These are phyloP conservation scores for Motacilla tschutschensis DNA, from an alignment of 2,113 vertebrate species.

Conservation along the genomic window DNA sequence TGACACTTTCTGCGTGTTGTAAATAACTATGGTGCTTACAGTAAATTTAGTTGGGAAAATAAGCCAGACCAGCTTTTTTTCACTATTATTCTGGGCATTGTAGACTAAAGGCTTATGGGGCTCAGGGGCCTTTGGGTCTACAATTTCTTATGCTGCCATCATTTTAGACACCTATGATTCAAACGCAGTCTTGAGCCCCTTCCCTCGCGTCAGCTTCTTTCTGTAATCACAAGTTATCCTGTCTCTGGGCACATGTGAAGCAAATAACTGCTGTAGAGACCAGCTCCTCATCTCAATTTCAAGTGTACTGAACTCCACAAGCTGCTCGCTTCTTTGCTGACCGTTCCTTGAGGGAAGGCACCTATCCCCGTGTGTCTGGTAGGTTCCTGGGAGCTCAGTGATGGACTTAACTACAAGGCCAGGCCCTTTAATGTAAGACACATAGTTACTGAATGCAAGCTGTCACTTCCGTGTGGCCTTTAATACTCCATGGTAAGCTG, in stretches of 20 bases:
- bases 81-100: not conserved
- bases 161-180: not conserved
- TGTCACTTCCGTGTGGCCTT: not conserved
- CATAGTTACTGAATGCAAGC: not conserved
- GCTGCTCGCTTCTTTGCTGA: not conserved
- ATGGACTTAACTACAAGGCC: not conserved
- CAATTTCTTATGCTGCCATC: not conserved
- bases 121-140: not conserved
- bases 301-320: not conserved
- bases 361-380: rapidly evolving
- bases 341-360: not conserved
- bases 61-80: not conserved
- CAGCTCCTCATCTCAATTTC: not conserved
- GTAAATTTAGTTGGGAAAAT: not conserved
- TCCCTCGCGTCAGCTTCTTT: not conserved
- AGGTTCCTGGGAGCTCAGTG: not conserved
- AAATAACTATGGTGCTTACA: not conserved
- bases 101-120: not conserved
- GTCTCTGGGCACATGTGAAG: not conserved
- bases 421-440: not conserved
- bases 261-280: not conserved
- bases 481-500: not conserved
- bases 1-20: not conserved
- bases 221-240: not conserved
- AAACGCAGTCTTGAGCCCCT: rapidly evolving